These are phyloP conservation scores for Epicampocera succincta DNA, from an alignment of 2,888 invertebrate genomes.

Conservation along the genomic window DNA sequence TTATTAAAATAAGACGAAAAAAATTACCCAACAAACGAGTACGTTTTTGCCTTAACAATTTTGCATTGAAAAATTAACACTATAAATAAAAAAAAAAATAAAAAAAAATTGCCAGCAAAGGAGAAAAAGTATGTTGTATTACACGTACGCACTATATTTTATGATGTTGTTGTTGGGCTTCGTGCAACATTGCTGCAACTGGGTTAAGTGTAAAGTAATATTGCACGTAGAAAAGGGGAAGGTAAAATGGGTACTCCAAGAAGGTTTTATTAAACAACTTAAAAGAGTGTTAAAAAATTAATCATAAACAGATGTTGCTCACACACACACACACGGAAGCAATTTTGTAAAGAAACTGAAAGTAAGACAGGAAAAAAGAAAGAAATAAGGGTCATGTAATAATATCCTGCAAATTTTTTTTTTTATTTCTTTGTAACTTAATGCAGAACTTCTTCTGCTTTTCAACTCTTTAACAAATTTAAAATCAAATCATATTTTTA, in stretches of 20 bases:
- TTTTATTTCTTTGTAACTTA: too few relatives aligned
- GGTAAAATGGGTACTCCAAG: neutral
- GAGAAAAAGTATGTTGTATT: conserved; percentile 2
- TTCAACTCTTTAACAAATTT: too few relatives aligned
- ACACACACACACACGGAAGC: neutral
- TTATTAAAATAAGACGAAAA: conserved; percentile 4
- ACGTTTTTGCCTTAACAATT: conserved; percentile 11
- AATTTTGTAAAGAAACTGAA: conserved; percentile 11
- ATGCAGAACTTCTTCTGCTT: too few relatives aligned
- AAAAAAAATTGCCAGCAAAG: neutral
- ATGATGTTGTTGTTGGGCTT: conserved; percentile 20
- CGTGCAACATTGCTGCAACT: conserved; percentile 48
- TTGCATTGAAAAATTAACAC: conserved; percentile 54
- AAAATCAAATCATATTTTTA: neutral
- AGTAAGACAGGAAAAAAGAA: conserved; percentile 16
- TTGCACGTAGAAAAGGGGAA: neutral
- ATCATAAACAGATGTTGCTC: conserved; percentile 51
- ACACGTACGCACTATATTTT: conserved; percentile 31
- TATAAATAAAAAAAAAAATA: conserved; percentile 6
- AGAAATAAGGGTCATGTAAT: neutral
- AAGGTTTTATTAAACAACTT: conserved; percentile 40
- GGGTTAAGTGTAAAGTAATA: conserved; percentile 64
- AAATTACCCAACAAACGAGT: neutral
- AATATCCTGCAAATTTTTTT: too few relatives aligned
- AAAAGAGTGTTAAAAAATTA: conserved; percentile 31